These are phyloP conservation scores for Phalacrocorax carbo DNA, from an alignment of 2,113 vertebrate genomes.

Conservation along the genomic window DNA sequence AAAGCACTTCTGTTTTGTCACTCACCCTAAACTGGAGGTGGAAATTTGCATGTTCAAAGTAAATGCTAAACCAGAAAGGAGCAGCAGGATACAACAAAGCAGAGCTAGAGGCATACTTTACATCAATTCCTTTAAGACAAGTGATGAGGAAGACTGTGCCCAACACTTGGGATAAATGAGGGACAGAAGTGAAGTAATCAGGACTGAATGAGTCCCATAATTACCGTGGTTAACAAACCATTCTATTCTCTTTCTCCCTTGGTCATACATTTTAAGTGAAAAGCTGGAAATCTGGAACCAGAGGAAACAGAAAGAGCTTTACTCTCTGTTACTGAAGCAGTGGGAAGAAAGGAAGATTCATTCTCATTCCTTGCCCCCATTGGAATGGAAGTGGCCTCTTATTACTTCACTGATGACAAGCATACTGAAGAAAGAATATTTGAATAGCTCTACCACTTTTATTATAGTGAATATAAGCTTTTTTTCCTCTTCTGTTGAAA, in stretches of 20 bases:
- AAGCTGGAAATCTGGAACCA: slow-evolving; percentile 4
- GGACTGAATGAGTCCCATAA: background rate
- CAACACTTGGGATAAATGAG: background rate
- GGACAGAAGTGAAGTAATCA: background rate
- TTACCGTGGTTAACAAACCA: slow-evolving; percentile 7
- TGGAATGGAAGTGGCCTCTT: background rate
- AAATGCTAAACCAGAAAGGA: background rate
- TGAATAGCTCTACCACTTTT: background rate
- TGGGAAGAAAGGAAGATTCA: background rate
- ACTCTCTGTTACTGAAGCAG: background rate
- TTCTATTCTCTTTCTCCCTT: slow-evolving; percentile 3
- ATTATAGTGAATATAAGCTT: background rate
- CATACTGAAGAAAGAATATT: background rate
- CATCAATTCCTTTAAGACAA: slow-evolving; percentile 12
- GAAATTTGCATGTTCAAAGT: background rate
- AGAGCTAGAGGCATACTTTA: background rate
- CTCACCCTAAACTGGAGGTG: background rate
- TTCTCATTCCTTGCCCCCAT: background rate
- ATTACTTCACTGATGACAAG: background rate
- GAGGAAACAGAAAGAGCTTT: background rate
- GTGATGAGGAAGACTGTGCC: background rate
- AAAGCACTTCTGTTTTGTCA: slow-evolving; percentile 15
- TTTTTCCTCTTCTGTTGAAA: background rate
- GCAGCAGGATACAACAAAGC: background rate
- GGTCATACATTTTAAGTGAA: background rate